Base-by-base conservation (phyloP, 2,797 vertebrate species). In the Pteronotus mesoamericanus region DNA sequence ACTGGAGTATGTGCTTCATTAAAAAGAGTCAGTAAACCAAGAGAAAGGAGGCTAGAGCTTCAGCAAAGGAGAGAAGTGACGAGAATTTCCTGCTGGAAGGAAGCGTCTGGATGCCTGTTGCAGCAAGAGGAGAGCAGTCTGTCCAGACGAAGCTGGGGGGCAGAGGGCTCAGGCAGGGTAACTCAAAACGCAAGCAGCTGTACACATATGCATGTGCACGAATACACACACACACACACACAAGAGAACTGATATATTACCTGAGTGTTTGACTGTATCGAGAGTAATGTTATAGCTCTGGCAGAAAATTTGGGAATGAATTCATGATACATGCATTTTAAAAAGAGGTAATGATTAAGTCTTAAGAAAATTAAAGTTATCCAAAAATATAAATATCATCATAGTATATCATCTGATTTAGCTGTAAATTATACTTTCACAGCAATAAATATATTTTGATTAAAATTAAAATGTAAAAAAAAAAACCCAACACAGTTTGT, bases 61-160 rank as follows among this genome's bases (percentile, higher is more conserved):
- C 74, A 53, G 85, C 53, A 92, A 86, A 74, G 59, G 44, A 59
- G 78, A 61, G 6, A 44, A 91, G 46, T 44, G 82, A 88, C 82
- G 57, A 26, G 75, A 74, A 94, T 90, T 90, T 83, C 68, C 59
- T 0, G 72, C 89, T 66, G 66, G 55, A 88, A 78, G 77, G 92
- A 97, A 94, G 95, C 32, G 89, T 75, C 53, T 72, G 61, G 89
- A 80, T 34, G 69, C 86, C 86, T 66, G 66, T 91, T 68, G 91
- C 32, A 51, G 29, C 94, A 95, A 88, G 87, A 96, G 90, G 90
- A 86, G 69, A 46, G n/a, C 95, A 95, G 82, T 79, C 95, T 94
- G 92, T 94, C 85, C 78, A 37, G 69, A 46, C 32, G 34, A 82
- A 84, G 59, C 46, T 89, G 71, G 32, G 89, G 24, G 42, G 57